Evolutionary conservation across 2,113 vertebrate genomes (phyloP).

Genomic region (Calidris pygmaea): DNA sequence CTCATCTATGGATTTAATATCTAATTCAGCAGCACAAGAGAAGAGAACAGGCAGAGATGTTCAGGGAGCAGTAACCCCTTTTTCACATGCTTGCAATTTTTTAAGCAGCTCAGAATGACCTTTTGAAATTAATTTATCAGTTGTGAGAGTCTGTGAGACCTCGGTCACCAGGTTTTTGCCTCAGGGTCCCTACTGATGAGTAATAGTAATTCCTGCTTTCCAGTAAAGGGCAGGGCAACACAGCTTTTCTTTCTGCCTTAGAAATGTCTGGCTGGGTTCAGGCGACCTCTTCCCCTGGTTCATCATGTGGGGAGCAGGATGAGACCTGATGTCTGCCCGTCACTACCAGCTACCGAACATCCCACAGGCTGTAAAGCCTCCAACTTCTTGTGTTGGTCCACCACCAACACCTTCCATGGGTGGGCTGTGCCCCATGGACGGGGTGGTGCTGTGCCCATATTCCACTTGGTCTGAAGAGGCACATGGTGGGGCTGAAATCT

Average conservation of each 20-base stretch:
- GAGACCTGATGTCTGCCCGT: background rate
- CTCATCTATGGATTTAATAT: constrained; percentile 28
- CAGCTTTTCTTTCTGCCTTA: background rate
- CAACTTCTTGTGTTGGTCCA: background rate
- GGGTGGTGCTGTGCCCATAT: background rate
- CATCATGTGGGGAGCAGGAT: background rate
- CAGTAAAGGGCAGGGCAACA: background rate
- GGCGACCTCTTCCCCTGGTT: background rate
- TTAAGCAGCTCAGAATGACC: background rate
- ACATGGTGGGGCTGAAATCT: background rate
- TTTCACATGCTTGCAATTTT: background rate
- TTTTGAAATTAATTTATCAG: background rate
- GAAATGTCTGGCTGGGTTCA: background rate
- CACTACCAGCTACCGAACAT: background rate
- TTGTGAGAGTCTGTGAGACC: background rate
- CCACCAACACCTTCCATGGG: too few species aligned
- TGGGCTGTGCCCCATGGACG: fast-evolving
- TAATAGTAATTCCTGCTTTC: background rate
- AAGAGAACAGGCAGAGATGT: background rate
- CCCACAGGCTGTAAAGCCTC: background rate
- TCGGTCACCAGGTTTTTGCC: background rate
- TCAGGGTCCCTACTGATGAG: background rate
- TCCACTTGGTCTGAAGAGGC: background rate
- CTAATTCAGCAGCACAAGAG: background rate
- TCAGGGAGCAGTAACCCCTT: background rate